Conservation (phyloP, 2,888 invertebrate genomes). For the Nomada fabriciana region DNA sequence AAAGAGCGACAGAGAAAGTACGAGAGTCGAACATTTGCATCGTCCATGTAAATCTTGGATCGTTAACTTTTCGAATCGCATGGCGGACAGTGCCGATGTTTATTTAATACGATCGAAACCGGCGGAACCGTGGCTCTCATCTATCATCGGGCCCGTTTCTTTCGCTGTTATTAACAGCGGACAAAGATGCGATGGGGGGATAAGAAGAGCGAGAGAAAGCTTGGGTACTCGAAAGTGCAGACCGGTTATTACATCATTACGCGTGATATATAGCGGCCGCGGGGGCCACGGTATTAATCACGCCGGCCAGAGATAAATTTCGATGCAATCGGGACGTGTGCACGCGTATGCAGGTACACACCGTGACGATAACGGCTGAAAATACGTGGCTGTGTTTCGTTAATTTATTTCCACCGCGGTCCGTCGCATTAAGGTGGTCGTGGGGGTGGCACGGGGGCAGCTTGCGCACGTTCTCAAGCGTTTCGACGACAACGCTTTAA, state of each 20-base stretch:
- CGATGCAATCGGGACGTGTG: conserved; percentile 65
- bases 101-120: conserved; percentile 65
- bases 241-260: conserved; percentile 74
- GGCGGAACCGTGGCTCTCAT: conserved; percentile 53
- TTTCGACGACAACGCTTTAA: conserved; percentile 21
- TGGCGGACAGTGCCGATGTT: conserved; percentile 56
- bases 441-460: background rate
- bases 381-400: conserved; percentile 54
- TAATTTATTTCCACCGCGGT: conserved; percentile 46
- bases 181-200: conserved; percentile 49
- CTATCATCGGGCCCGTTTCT: conserved; percentile 57
- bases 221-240: conserved; percentile 57
- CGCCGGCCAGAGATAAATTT: conserved; percentile 65
- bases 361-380: conserved; percentile 55
- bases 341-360: conserved; percentile 52
- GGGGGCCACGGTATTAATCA: conserved; percentile 67
- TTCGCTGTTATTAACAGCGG: conserved; percentile 62
- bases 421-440: conserved; percentile 31
- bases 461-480: conserved; percentile 13
- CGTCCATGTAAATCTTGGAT: conserved; percentile 54
- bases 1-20: background rate
- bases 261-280: conserved; percentile 66
- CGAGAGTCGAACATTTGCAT: conserved; percentile 45
- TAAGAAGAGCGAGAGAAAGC: conserved; percentile 46
- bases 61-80: conserved; percentile 59